Evolutionary conservation across 2,113 vertebrate species (phyloP), one percentile per base, ranked within the genome.

Genomic region (Pyxicephalus adspersus): DNA sequence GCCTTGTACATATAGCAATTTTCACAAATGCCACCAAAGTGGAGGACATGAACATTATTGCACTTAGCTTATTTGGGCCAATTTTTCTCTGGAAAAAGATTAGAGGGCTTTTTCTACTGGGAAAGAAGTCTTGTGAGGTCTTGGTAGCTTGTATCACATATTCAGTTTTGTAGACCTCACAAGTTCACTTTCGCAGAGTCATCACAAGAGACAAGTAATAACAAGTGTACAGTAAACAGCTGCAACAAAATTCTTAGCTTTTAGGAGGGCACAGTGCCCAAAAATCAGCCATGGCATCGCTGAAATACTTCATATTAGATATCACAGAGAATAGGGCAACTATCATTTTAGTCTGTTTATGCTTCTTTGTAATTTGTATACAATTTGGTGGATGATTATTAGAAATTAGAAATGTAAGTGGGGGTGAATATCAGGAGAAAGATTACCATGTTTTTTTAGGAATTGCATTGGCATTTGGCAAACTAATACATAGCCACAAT

Each of bases 101-200:
- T 54, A 80, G 66, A 71, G 28, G 51, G 61, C 34, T 19, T 17
- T 34, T 5, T 16, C 68, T 23, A 4, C 64, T 55, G 20, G 8
- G 45, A 57, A 11, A 68, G n/a, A 57, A 72, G 57, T 51, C 57
- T 71, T 80, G 66, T 80, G 77, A 71, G 77, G 67, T 71, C 57
- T 71, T 58, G 65, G 54, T 52, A 25, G 55, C 22, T 31, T 63
- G 22, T 23, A 16, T 60, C 57, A 26, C 57, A 71, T 29, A 80
- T 58, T 63, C 19, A 29, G 45, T 72, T 80, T 72, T 72, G 28
- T 23, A 51, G 78, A 81, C 78, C 78, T 25, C 78, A 81, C 78
- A 81, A 64, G 68, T 54, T 50, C 64, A 28, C 26, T 55, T 20
- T 73, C 18, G 18, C 58, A 63, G 34, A 80, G 38, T 73, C 67